Evolutionary conservation across 2,113 vertebrate species (phyloP).

Genomic region (Salvator merianae): DNA sequence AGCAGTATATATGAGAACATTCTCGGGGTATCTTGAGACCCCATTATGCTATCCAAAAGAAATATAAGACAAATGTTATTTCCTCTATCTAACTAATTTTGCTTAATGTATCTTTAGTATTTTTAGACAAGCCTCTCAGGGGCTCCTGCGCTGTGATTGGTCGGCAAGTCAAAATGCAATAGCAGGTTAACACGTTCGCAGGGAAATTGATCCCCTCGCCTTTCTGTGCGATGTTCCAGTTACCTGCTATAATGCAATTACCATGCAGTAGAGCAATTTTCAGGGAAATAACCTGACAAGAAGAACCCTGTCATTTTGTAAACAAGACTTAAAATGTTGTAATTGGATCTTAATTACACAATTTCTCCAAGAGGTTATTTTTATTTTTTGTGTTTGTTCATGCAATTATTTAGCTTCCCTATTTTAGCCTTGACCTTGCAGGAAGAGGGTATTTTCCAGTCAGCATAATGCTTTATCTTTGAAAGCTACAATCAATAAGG

Average conservation of each 20-base stretch:
- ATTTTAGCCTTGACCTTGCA: slow-evolving; percentile 97
- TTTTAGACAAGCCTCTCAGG: slow-evolving; percentile 60
- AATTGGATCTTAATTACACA: slow-evolving; percentile 84
- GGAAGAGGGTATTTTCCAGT: slow-evolving; percentile 97
- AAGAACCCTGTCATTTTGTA: slow-evolving; percentile 67
- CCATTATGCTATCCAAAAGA: slow-evolving; percentile 71
- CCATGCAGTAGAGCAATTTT: slow-evolving; percentile 68
- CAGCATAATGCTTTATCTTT: slow-evolving; percentile 99
- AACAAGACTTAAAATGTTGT: slow-evolving; percentile 70
- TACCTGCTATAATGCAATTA: slow-evolving; percentile 70
- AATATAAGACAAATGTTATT: slow-evolving; percentile 67
- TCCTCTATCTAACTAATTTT: slow-evolving; percentile 66
- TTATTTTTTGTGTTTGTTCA: slow-evolving; percentile 86
- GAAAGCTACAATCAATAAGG: slow-evolving; percentile 99
- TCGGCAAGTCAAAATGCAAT: slow-evolving; percentile 55
- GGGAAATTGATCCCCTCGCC: slow-evolving; percentile 48
- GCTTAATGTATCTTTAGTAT: slow-evolving; percentile 66
- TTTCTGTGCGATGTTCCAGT: slow-evolving; percentile 53
- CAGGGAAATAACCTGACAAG: slow-evolving; percentile 70
- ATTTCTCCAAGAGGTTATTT: slow-evolving; percentile 79
- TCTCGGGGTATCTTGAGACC: slow-evolving; percentile 69
- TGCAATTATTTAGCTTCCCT: slow-evolving; percentile 89
- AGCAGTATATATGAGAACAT: slow-evolving; percentile 43
- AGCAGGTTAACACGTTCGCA: slow-evolving; percentile 48
- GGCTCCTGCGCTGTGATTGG: slow-evolving; percentile 51